A percentile compares a stretch with the other conserved stretches of the same genome.
Evolutionary conservation across 2,113 vertebrate genomes (phyloP).

Genomic region (Odontophorus gujanensis): DNA sequence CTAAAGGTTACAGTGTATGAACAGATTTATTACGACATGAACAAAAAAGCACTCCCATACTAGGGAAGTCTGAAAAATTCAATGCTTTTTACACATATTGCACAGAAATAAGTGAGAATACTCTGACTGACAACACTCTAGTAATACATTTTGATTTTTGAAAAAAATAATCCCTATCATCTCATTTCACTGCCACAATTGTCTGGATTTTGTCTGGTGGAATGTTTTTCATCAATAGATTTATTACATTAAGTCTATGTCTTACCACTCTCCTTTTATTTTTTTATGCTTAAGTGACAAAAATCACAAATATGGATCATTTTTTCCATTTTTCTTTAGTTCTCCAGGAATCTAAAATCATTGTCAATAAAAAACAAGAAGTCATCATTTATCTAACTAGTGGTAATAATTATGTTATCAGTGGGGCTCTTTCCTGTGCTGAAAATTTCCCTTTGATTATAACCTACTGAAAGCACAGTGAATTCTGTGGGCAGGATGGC

Average conservation of each 20-base stretch:
- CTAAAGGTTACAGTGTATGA: not conserved
- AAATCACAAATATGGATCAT: not conserved
- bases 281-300: not conserved
- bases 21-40: not conserved
- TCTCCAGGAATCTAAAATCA: not conserved
- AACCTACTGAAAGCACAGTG: not conserved
- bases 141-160: not conserved
- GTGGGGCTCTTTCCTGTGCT: not conserved
- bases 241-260: not conserved
- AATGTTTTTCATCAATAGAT: not conserved
- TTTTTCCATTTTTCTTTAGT: not conserved
- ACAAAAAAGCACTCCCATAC: not conserved
- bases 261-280: not conserved
- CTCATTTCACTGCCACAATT: not conserved
- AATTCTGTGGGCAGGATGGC: constrained; percentile 7
- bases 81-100: not conserved
- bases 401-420: constrained; percentile 14
- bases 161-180: not conserved
- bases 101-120: not conserved
- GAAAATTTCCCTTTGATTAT: constrained; percentile 21
- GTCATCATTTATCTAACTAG: not conserved
- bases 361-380: not conserved
- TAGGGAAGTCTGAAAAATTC: not conserved
- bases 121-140: not conserved
- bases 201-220: not conserved